Evolutionary conservation across 2,797 vertebrate genomes (phyloP), one percentile per base, ranked within the genome.

Genomic region (Chlorospingus semifuscus): DNA sequence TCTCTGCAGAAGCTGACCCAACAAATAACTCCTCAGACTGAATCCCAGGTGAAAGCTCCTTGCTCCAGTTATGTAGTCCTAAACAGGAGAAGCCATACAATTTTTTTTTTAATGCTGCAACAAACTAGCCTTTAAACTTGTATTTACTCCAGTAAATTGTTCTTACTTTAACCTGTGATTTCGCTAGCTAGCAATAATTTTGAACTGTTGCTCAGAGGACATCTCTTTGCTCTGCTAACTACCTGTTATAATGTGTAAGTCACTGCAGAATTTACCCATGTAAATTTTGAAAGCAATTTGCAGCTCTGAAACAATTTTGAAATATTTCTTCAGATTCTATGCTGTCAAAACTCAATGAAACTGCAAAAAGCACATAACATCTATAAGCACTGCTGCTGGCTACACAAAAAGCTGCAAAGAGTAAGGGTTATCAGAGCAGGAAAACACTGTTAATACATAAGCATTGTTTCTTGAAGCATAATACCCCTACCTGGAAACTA

Each of bases 281-380:
- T 68, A 93, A 88, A 87, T 84, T 76, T 60, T 77, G 37, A 83
- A 71, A 89, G 72, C 59, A 68, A 92, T 83, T 80, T 85, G 20
- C 47, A 87, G 59, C 34, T 82, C 59, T 49, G 60, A 79, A 86
- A 76, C 20, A 61, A 56, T 69, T 88, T 46, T 76, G 27, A 84
- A 79, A 15, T 12, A 71, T 66, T 91, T 90, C 59, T 72, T 84
- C 52, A 84, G 84, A 88, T 55, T 59, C 56, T 46, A 2, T 55
- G 64, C 87, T 76, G 88, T 83, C 74, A 89, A 92, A 94, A 92
- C 63, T 76, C 81, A 68, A 56, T 37, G 47, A 86, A 94, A 93
- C 63, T 79, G 44, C 2, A 6, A 81, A 93, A 90, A 76, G 19
- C 17, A 44, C 27, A 15, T 36, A 90, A 53, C 44, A 77, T 71